Evolutionary conservation across 2,888 invertebrate species (phyloP), one percentile per base, ranked within the genome.

Genomic region (Plebejus argus): DNA sequence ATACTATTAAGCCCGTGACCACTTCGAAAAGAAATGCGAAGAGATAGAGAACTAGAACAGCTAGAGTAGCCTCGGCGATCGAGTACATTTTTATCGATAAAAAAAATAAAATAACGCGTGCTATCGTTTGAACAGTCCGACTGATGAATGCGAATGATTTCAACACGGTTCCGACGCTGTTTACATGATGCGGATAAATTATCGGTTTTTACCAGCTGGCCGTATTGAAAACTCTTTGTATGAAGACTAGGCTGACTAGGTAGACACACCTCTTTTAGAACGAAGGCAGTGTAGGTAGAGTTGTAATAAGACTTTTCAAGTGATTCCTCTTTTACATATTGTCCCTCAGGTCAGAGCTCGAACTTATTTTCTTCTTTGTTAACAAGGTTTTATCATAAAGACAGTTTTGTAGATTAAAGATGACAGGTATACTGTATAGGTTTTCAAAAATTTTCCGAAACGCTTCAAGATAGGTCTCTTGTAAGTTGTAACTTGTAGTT

Each of bases 1-100:
- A 93, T 61, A 88, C 88, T 81, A 93, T 90, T 82, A 94, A 86
- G 79, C 92, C 92, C 82, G 93, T 90, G 79, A 94, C 93, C 56
- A 92, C 92, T 85, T 94, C 94, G 80, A 94, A 93, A 58, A 94
- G 83, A 78, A 94, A 90, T 78, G 94, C 94, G 84, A 94, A 93
- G 74, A 94, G 85, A 81, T 94, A 94, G 10, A 94, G 88, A 80
- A 93, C 92, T 74, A 90, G 84, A 81, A 94, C 92, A 81, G 93
- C 93, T 80, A 94, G 83, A 78, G 93, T 93, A 78, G 90, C 93
- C 87, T 94, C 94, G 81, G 94, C 94, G 81, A 94, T 89, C 78
- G 93, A 90, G 86, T 93, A 90, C 94, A 94, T 93, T 90, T 89
- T 89, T 83, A 83, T 85, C 80, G 77, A 80, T 79, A 81, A 76